These are phyloP conservation scores for Odontothrips loti DNA, from an alignment of 2,888 invertebrate species.

Conservation along the genomic window DNA sequence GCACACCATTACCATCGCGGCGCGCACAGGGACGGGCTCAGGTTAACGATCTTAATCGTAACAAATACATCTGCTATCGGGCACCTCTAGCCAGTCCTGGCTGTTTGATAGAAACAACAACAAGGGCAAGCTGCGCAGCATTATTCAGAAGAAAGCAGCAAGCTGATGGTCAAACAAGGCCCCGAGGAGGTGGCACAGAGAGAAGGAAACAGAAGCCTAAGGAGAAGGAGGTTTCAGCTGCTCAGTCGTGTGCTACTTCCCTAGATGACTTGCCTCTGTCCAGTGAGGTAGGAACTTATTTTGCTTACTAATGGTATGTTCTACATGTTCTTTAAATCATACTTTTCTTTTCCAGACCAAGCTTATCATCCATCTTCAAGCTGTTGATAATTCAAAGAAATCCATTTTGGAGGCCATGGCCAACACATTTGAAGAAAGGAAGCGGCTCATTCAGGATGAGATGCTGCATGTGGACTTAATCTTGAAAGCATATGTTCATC, in stretches of 20 bases:
- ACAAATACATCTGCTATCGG: no score
- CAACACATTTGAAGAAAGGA: neutral
- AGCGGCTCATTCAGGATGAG: neutral
- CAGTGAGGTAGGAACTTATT: neutral
- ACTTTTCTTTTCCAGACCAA: neutral
- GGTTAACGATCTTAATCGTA: no score
- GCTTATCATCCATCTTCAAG: no score
- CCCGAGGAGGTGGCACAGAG: neutral
- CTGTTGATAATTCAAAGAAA: neutral
- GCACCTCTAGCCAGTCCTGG: neutral
- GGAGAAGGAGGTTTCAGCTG: neutral
- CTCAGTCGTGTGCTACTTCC: neutral
- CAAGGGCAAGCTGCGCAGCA: neutral
- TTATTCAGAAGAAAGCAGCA: neutral
- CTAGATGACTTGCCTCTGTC: neutral
- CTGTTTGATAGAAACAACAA: neutral
- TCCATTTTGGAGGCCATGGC: neutral
- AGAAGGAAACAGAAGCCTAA: neutral
- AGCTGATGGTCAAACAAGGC: neutral
- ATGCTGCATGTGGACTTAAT: neutral
- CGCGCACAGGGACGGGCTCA: no score
- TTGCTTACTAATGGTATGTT: neutral
- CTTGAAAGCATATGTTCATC: neutral
- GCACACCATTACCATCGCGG: no score
- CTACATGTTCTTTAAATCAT: neutral